A percentile compares a stretch with the other conserved stretches of the same genome.
Evolutionary conservation across 64 coral and sea anemone species (phyloP).

Genomic region (Montipora capricornis): DNA sequence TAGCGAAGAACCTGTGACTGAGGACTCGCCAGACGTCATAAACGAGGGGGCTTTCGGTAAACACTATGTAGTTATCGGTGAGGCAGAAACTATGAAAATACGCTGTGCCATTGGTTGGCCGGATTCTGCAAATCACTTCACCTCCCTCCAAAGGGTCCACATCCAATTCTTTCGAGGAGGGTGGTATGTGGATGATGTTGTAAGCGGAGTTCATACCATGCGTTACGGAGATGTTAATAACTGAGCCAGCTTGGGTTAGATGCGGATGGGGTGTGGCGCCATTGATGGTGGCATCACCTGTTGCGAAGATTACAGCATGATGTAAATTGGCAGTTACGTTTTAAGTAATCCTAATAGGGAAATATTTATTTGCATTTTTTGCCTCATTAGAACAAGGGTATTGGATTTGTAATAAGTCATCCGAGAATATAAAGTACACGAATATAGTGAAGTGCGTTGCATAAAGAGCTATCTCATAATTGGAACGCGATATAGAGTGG

Average conservation of each 20-base stretch:
- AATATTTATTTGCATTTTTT: too few relatives aligned
- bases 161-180: slow-evolving; percentile 9
- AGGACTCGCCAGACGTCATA: slow-evolving; percentile 36
- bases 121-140: slow-evolving; percentile 72
- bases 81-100: slow-evolving; percentile 93
- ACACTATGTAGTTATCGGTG: slow-evolving; percentile 89
- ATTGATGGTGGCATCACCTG: slow-evolving; percentile 30
- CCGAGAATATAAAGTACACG: too few relatives aligned
- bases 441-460: too few relatives aligned
- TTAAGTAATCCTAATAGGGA: too few relatives aligned
- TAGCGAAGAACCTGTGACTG: slow-evolving; percentile 28
- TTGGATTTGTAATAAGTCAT: too few relatives aligned
- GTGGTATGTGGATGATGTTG: slow-evolving; percentile 71
- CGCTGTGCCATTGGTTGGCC: slow-evolving; percentile 32
- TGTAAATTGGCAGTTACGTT: too few relatives aligned
- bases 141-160: slow-evolving; percentile 74
- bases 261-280: slow-evolving; percentile 77
- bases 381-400: too few relatives aligned
- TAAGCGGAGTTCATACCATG: slow-evolving; percentile 52
- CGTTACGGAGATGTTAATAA: slow-evolving; percentile 64
- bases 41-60: slow-evolving; percentile 76
- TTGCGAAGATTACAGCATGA: not conserved
- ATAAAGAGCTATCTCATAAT: too few relatives aligned
- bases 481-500: too few relatives aligned
- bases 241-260: slow-evolving; percentile 57